A percentile compares a stretch with the other conserved stretches of the same genome.
Conservation (phyloP, 2,888 invertebrate species). For the Agonopterix arenella region DNA sequence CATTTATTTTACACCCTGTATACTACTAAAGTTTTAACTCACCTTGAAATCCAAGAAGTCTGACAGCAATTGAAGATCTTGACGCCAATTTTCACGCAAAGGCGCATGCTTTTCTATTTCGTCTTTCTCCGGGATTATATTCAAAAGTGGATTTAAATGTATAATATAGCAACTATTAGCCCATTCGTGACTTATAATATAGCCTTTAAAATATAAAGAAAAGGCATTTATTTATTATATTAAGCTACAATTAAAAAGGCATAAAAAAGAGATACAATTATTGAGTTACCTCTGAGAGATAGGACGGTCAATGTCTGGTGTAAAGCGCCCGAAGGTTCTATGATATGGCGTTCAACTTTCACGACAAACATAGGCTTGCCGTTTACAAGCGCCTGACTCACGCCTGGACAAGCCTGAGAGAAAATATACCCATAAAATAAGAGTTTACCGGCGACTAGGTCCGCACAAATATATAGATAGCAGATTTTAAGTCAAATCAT, state of each 20-base stretch:
- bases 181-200: conserved; percentile 79
- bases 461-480: no score
- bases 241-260: neutral
- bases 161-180: conserved; percentile 72
- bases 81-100: conserved; percentile 69
- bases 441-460: no score
- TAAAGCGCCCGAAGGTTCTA: conserved; percentile 70
- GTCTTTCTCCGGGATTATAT: conserved; percentile 46
- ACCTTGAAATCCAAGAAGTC: conserved; percentile 80
- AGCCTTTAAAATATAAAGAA: conserved; percentile 40
- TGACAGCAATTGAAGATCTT: conserved; percentile 78
- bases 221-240: neutral
- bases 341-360: conserved; percentile 76
- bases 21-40: neutral
- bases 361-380: conserved; percentile 70
- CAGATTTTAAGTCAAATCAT: no score
- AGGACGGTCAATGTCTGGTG: conserved; percentile 75
- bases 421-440: no score
- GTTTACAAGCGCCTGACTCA: conserved; percentile 70
- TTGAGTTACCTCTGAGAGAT: conserved; percentile 61
- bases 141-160: conserved; percentile 74
- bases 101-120: conserved; percentile 58
- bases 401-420: conserved; percentile 66
- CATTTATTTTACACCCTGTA: no score
- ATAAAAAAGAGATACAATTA: neutral